A percentile compares a stretch with the other conserved stretches of the same genome.
These are phyloP conservation scores for Mionectes olivaceus DNA, from an alignment of 2,797 vertebrate genomes.

Conservation along the genomic window DNA sequence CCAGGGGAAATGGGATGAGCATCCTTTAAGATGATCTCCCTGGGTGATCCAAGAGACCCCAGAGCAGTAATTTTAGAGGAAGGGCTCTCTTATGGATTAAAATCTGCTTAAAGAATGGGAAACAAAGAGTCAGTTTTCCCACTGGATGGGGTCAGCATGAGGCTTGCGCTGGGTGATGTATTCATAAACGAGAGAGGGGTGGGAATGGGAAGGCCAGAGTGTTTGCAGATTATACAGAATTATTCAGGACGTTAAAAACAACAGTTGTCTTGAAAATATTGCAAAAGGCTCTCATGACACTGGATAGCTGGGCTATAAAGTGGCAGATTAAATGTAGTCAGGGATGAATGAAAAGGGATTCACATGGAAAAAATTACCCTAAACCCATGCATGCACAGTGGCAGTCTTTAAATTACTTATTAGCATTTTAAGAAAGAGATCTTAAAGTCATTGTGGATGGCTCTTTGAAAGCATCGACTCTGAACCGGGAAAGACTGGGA, in stretches of 20 bases:
- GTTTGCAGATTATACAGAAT: constrained; percentile 54
- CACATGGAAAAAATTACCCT: constrained; percentile 64
- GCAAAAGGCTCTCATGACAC: constrained; percentile 47
- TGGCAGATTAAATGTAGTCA: constrained; percentile 66
- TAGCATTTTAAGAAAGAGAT: constrained; percentile 74
- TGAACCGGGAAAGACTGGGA: constrained; percentile 28
- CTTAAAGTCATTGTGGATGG: constrained; percentile 70
- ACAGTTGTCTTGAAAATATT: constrained; percentile 55
- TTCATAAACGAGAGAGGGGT: constrained; percentile 17
- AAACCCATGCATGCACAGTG: constrained; percentile 60
- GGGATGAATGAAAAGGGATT: constrained; percentile 66
- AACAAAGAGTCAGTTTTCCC: constrained; percentile 59
- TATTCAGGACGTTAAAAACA: constrained; percentile 55
- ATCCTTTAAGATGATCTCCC: constrained; percentile 27
- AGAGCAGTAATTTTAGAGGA: constrained; percentile 42
- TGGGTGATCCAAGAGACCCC: constrained; percentile 54
- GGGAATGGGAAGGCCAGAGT: background rate
- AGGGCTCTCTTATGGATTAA: constrained; percentile 40
- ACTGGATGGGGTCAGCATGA: background rate
- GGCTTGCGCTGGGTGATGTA: background rate
- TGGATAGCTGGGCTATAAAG: constrained; percentile 48
- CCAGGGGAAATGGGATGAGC: background rate
- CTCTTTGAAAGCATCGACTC: constrained; percentile 56
- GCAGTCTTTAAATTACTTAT: constrained; percentile 69
- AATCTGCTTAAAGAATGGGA: constrained; percentile 43